Conservation (phyloP, 2,797 vertebrate genomes). For the Hippoglossus hippoglossus region DNA sequence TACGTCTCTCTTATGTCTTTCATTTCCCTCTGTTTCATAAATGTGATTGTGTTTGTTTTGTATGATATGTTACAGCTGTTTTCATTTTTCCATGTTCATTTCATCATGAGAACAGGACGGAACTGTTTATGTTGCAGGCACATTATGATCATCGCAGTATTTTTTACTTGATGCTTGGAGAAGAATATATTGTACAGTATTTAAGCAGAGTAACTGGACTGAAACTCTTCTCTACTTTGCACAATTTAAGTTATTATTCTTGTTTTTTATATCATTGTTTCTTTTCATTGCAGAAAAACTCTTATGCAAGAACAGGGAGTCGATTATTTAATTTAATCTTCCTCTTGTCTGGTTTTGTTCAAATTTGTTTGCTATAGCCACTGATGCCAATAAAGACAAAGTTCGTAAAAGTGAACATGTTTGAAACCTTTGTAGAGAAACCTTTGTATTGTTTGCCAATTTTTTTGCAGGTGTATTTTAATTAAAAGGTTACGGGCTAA, state of each 20-base stretch:
- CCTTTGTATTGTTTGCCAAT: not conserved
- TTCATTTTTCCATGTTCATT: not conserved
- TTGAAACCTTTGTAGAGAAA: slow-evolving; percentile 7
- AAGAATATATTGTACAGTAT: slow-evolving; percentile 59
- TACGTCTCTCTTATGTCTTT: too few relatives aligned
- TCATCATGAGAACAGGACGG: not conserved
- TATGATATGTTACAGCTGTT: not conserved
- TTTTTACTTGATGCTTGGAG: slow-evolving; percentile 23
- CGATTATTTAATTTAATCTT: slow-evolving; percentile 28
- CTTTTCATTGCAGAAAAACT: slow-evolving; percentile 48
- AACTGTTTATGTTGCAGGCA: slow-evolving; percentile 40
- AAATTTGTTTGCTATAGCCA: slow-evolving; percentile 46
- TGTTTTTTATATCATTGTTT: slow-evolving; percentile 16
- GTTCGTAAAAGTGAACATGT: slow-evolving; percentile 44
- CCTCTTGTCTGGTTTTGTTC: slow-evolving; percentile 46
- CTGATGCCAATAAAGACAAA: slow-evolving; percentile 78
- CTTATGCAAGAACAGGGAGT: slow-evolving; percentile 64
- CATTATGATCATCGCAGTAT: slow-evolving; percentile 19
- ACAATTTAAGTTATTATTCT: slow-evolving; percentile 55
- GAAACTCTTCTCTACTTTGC: slow-evolving; percentile 41
- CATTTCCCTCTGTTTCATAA: too few relatives aligned
- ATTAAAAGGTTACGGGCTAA: not conserved
- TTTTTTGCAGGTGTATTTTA: not conserved
- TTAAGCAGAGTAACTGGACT: slow-evolving; percentile 50
- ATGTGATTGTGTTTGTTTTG: too few relatives aligned